Evolutionary conservation across 92 coral and sea anemone genomes (phyloP).

Genomic region (Desmophyllum pertusum): DNA sequence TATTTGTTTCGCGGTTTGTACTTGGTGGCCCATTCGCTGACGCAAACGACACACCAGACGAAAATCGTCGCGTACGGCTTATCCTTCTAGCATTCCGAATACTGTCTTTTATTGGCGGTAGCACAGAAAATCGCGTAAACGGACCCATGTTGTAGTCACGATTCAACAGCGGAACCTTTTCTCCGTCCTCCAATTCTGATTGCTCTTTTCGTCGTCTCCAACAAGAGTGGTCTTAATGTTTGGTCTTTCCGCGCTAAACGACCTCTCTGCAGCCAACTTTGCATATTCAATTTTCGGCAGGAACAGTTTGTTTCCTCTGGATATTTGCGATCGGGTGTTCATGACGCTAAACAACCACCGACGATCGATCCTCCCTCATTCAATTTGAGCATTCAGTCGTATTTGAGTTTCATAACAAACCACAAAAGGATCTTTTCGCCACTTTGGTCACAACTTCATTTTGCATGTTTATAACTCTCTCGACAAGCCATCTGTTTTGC

Average conservation of each 20-base stretch:
- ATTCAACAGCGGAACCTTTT: constrained; percentile 37
- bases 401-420: constrained; percentile 8
- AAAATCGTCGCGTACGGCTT: constrained; percentile 21
- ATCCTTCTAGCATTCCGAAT: constrained; percentile 22
- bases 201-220: constrained; percentile 44
- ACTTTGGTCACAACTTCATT: constrained; percentile 36
- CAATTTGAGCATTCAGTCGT: constrained; percentile 13
- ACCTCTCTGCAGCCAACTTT: constrained; percentile 33
- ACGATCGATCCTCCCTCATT: not conserved
- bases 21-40: constrained; percentile 31
- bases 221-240: constrained; percentile 1
- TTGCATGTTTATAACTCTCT: constrained; percentile 43
- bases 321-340: constrained; percentile 23
- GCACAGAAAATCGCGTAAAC: constrained; percentile 81
- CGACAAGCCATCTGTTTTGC: constrained; percentile 49
- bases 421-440: constrained; percentile 30
- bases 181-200: constrained; percentile 11
- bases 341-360: not conserved
- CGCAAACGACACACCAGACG: constrained; percentile 3
- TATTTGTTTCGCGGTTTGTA: constrained; percentile 5
- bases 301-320: constrained; percentile 69
- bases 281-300: constrained; percentile 80
- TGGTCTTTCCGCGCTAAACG: constrained; percentile 11
- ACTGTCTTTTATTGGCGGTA: constrained; percentile 73
- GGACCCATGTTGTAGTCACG: constrained; percentile 27